These are phyloP conservation scores for Podarcis cretensis DNA, from an alignment of 2,113 vertebrate genomes.

Conservation along the genomic window DNA sequence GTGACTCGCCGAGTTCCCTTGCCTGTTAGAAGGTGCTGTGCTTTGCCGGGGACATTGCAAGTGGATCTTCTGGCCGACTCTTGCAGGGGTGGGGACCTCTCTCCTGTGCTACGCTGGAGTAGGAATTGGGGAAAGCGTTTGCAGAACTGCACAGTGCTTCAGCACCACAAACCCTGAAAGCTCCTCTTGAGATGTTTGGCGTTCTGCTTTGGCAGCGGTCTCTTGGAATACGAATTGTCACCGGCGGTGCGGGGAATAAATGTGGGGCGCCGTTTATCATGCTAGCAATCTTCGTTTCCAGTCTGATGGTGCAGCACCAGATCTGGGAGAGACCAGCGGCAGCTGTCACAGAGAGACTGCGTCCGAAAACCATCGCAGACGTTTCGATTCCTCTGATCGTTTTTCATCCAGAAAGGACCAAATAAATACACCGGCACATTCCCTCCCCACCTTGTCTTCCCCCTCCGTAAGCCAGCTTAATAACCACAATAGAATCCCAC, in stretches of 20 bases:
- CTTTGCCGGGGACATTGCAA: neutral
- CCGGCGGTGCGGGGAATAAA: neutral
- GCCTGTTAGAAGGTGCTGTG: fast-evolving
- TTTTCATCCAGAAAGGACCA: neutral
- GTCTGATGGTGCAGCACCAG: neutral
- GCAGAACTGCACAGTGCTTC: too few species aligned
- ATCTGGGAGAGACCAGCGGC: neutral
- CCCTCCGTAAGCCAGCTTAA: neutral
- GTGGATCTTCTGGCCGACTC: too few species aligned
- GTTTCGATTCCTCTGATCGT: neutral
- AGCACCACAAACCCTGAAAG: too few species aligned
- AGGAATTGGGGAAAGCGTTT: neutral
- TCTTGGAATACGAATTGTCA: too few species aligned
- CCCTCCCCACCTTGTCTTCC: neutral
- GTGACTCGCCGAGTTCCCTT: conserved; percentile 63
- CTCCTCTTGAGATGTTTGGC: neutral
- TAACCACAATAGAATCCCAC: too few species aligned
- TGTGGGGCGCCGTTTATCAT: neutral
- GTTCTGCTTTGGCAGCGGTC: neutral
- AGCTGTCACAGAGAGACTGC: too few species aligned
- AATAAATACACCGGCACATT: neutral
- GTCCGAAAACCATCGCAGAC: neutral
- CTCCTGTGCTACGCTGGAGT: fast-evolving
- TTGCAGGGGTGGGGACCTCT: conserved; percentile 25
- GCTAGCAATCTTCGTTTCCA: conserved; percentile 14